Conservation (phyloP, 2,888 invertebrate species). For the Drepanosiphum platanoidis region DNA sequence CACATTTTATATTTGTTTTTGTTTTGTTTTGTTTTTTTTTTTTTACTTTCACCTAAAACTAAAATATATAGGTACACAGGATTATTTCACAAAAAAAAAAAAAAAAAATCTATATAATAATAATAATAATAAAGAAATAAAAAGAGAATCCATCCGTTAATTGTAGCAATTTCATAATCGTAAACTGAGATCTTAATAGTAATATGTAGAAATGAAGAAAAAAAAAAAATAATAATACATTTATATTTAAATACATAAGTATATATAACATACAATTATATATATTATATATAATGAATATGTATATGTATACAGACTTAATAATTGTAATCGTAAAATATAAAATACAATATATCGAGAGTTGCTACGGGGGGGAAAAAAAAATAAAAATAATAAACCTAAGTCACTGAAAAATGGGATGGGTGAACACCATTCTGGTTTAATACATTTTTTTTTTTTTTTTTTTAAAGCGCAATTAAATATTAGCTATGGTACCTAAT, state of each 20-base stretch:
- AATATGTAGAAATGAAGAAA: constrained; percentile 49
- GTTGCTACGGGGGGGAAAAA: neutral
- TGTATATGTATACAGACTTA: constrained; percentile 40
- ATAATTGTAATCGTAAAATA: constrained; percentile 43
- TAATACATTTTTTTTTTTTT: constrained; percentile 33
- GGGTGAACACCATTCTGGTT: constrained; percentile 57
- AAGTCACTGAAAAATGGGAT: constrained; percentile 48
- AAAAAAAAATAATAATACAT: too few species aligned
- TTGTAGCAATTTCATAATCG: constrained; percentile 41
- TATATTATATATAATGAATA: constrained; percentile 26
- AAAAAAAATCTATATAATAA: constrained; percentile 1
- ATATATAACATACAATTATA: neutral
- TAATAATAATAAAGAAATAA: constrained; percentile 29
- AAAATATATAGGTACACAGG: constrained; percentile 50
- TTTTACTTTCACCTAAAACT: constrained; percentile 53
- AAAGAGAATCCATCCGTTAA: constrained; percentile 51
- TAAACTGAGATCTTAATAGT: constrained; percentile 61
- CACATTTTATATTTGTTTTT: constrained; percentile 43
- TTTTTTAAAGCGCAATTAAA: constrained; percentile 50
- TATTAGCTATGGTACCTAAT: constrained; percentile 58
- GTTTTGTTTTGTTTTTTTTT: constrained; percentile 22
- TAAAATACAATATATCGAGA: constrained; percentile 32
- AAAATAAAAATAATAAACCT: constrained; percentile 24
- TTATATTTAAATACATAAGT: neutral
- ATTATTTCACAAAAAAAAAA: constrained; percentile 51